These are phyloP conservation scores for Mormyrus proboscirostris DNA, from an alignment of 2,797 vertebrate species.

Conservation along the genomic window DNA sequence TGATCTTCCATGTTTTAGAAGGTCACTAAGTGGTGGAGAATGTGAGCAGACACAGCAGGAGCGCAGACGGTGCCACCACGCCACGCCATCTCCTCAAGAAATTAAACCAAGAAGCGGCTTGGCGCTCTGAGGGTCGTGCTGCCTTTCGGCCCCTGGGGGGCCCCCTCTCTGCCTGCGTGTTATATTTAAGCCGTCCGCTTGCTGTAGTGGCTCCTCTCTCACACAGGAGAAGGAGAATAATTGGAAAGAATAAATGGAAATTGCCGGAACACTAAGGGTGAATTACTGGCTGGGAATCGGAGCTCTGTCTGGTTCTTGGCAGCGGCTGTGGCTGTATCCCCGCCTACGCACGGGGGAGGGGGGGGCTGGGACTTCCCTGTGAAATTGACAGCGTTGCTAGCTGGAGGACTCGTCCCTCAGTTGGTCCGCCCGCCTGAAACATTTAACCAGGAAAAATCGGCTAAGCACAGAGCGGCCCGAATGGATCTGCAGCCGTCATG, in stretches of 20 bases:
- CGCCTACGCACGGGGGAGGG: neutral
- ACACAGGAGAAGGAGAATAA: neutral
- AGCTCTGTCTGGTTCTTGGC: neutral
- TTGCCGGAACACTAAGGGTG: neutral
- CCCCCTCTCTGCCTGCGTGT: neutral
- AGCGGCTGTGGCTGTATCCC: neutral
- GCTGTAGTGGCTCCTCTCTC: too few relatives aligned
- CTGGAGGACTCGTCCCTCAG: neutral
- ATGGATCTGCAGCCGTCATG: neutral
- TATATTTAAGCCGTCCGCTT: neutral
- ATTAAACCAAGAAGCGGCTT: neutral
- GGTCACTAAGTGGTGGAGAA: neutral
- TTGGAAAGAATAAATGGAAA: neutral
- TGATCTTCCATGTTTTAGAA: neutral
- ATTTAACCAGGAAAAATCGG: neutral
- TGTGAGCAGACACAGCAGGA: neutral
- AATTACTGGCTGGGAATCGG: neutral
- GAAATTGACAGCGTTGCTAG: neutral
- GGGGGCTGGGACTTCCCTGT: neutral
- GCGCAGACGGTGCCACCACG: neutral
- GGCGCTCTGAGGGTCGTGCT: neutral
- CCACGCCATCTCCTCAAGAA: neutral
- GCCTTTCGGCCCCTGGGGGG: neutral
- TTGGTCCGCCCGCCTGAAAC: neutral
- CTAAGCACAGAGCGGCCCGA: neutral